Percentiles rank a stretch among this genome's conserved stretches.
Conservation (phyloP, 2,113 vertebrate genomes). For the Cyprinodon brontotheroides region DNA sequence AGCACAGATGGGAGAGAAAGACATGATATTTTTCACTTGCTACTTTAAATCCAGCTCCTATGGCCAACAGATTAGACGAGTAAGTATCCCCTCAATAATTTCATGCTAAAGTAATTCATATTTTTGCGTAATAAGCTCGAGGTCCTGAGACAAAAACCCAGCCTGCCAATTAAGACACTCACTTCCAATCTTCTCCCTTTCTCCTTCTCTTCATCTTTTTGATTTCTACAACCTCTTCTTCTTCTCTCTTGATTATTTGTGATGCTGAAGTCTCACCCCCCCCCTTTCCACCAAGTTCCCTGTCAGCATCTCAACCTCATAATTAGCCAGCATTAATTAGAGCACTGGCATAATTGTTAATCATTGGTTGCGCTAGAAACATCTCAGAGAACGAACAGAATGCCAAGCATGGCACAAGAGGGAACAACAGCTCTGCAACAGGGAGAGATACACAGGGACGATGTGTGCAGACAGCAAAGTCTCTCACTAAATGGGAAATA, state of each 20-base stretch:
- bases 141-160: conserved; percentile 63
- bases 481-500: conserved; percentile 33
- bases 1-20: conserved; percentile 17
- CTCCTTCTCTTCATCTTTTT: conserved; percentile 12
- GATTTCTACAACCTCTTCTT: conserved; percentile 34
- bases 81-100: conserved; percentile 50
- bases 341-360: conserved; percentile 83
- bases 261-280: conserved; percentile 53
- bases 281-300: conserved; percentile 45
- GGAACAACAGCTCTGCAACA: conserved; percentile 37
- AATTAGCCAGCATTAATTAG: conserved; percentile 81
- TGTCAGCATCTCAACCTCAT: conserved; percentile 79
- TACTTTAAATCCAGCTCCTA: conserved; percentile 30
- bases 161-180: conserved; percentile 63
- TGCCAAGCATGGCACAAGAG: conserved; percentile 66
- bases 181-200: conserved; percentile 55
- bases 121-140: conserved; percentile 65
- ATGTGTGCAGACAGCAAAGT: conserved; percentile 19
- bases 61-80: conserved; percentile 62
- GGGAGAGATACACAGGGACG: conserved; percentile 8
- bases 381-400: conserved; percentile 75
- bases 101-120: conserved; percentile 59
- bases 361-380: conserved; percentile 79
- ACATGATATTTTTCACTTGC: conserved; percentile 7
- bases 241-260: conserved; percentile 69